Evolutionary conservation across 2,113 vertebrate species (phyloP), one percentile per base, ranked within the genome.

Genomic region (Aleadryas rufinucha): DNA sequence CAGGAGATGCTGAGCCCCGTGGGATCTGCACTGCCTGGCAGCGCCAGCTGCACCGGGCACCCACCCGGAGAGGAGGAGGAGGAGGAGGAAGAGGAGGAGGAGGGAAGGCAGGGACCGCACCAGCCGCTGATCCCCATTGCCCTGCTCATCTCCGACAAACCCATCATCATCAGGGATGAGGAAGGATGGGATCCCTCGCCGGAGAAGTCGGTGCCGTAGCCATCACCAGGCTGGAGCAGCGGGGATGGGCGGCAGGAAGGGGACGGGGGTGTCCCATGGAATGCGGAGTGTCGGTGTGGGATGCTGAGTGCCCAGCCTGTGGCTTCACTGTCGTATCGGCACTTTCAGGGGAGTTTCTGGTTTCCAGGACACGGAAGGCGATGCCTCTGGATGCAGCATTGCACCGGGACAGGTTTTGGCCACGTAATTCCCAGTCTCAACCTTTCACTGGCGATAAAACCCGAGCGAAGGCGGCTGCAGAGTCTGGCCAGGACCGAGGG

Each of bases 91-190:
- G 42, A 71, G 4, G 80, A 89, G 1, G 88, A 81, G 5, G 53
- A 28, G 3, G 54, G 37, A 59, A 64, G 11, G 31, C 17, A 5
- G 33, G 27, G 3, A 5, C 50, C n/a, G 16, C 3, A 2, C 6
- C 64, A 28, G 80, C 64, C 22, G 0, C 79, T 63, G 75, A n/a
- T 95, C 18, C 89, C 89, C 79, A 90, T 95, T 2, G 45, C 91
- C 50, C 69, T 95, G 80, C 95, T 93, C 92, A 89, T 97, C 82
- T 95, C 92, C 0, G 45, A 97, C 78, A 97, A 96, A 47, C 93
- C 96, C 31, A 3, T 95, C 86, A 87, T 87, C 77, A 75, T 95
- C 84, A 75, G 82, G 74, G 79, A 72, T 0, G 41, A 45, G 70
- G 88, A 75, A 35, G 63, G 75, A 22, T 68, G 71, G 66, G 87